A percentile compares a stretch with the other conserved stretches of the same genome.
These are phyloP conservation scores for Stercorarius parasiticus DNA, from an alignment of 2,113 vertebrate genomes.

Conservation along the genomic window DNA sequence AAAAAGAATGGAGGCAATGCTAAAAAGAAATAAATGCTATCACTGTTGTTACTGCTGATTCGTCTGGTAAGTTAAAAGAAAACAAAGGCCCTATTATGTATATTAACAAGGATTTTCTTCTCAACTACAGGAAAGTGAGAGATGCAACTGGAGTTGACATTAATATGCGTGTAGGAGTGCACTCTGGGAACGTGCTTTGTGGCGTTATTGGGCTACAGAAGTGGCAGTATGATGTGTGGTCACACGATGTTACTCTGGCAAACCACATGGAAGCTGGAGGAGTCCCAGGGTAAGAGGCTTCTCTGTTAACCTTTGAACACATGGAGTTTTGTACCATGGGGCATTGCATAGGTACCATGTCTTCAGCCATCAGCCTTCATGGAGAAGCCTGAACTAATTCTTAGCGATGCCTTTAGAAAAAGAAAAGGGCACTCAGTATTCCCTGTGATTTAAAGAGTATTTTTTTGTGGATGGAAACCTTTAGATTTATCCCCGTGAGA, in stretches of 20 bases:
- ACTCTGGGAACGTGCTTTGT: slow-evolving; percentile 97
- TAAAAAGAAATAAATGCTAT: neutral
- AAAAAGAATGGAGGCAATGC: neutral
- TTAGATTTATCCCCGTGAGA: neutral
- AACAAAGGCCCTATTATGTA: neutral
- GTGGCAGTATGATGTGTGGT: slow-evolving; percentile 99
- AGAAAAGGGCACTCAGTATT: neutral
- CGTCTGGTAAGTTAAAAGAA: neutral
- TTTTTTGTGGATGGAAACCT: neutral
- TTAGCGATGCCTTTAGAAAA: neutral
- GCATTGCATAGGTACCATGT: neutral
- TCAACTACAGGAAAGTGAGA: slow-evolving; percentile 85
- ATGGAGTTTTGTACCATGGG: neutral
- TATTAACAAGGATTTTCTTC: neutral
- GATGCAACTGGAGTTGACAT: slow-evolving; percentile 96
- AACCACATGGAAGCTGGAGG: slow-evolving; percentile 99
- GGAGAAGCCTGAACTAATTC: neutral
- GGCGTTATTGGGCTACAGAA: slow-evolving; percentile 97
- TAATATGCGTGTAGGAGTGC: slow-evolving; percentile 96
- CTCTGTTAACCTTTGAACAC: neutral
- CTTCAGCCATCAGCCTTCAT: neutral
- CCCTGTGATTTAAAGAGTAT: neutral
- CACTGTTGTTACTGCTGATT: neutral
- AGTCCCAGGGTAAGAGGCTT: slow-evolving; percentile 87
- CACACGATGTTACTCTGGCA: slow-evolving; percentile 95